Evolutionary conservation across 2,797 vertebrate genomes (phyloP), one percentile per base, ranked within the genome.

Genomic region (Paguma larvata): DNA sequence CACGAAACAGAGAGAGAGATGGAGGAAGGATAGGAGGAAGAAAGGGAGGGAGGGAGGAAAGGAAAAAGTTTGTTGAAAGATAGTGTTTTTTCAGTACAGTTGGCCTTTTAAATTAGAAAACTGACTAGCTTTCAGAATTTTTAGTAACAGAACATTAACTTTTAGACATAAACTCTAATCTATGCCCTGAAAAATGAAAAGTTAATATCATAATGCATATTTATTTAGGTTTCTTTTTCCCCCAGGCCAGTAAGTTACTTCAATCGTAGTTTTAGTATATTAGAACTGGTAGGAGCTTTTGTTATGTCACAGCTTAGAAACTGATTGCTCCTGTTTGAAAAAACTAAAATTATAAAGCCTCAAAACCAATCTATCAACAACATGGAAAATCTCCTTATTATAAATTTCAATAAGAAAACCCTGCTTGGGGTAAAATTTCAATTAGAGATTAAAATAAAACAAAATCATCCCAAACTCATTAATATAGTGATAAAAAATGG

Each of bases 401-500:
- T 53, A 95, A 84, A 77, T 98, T 97, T 97, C 94, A 97, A 94
- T 97, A 98, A 95, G 89, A 62, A 38, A 98, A 95, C 51, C 41
- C n/a, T 85, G 14, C 85, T 93, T 96, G 97, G 85, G 75, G 97
- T 98, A 73, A 97, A 93, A 96, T 62, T 62, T 67, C 89, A 98
- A 98, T 97, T 98, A 97, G 84, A 96, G 92, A 91, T 96, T 93
- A 91, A 98, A 98, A 98, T 67, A 98, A 96, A 92, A 97, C 83
- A 95, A 97, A 98, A 65, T 65, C 21, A 96, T 88, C n/a, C 67
- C 38, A 91, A 97, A 96, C 56, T 93, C 86, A 94, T 93, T 96
- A 97, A 97, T 86, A 97, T 5, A 95, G 56, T 95, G 89, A 97
- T 93, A 70, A 94, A 90, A 95, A 97, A 92, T 89, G 56, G 34